Conservation (phyloP, 2,888 invertebrate species). For the Brachyopa scutellaris region DNA sequence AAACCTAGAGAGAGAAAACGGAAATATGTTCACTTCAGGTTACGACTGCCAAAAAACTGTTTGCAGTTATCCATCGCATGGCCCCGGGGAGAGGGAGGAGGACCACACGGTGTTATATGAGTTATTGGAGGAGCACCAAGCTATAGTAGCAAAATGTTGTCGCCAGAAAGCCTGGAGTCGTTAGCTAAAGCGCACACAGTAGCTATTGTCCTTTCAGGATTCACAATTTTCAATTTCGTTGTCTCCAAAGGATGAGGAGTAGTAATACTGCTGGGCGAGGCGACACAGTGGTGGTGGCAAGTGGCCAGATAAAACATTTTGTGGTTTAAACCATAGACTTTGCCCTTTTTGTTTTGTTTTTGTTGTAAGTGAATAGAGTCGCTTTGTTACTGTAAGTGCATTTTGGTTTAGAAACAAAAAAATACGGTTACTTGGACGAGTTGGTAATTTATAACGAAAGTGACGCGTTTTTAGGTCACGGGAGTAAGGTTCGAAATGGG, state of each 20-base stretch:
- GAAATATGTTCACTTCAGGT: conserved; percentile 56
- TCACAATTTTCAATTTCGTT: conserved; percentile 64
- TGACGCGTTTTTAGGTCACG: conserved; percentile 18
- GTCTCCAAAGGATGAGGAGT: conserved; percentile 25
- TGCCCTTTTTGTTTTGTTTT: conserved; percentile 23
- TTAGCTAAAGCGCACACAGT: conserved; percentile 47
- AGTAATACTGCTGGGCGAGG: not conserved
- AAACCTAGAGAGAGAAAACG: too few species aligned
- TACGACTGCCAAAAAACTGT: conserved; percentile 54
- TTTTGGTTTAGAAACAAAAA: too few species aligned
- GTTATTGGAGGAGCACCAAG: conserved; percentile 32
- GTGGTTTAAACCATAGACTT: conserved; percentile 53
- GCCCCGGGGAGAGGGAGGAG: not conserved
- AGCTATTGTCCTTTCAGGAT: conserved; percentile 53
- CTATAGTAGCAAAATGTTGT: conserved; percentile 36
- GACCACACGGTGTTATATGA: conserved; percentile 11
- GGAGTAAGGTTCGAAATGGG: too few species aligned
- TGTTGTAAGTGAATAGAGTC: conserved; percentile 28
- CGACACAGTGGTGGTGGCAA: conserved; percentile 33
- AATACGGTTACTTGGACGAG: not conserved
- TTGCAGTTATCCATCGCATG: conserved; percentile 14
- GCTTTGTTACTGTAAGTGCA: conserved; percentile 8
- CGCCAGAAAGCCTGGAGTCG: conserved; percentile 71
- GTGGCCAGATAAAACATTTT: conserved; percentile 62
- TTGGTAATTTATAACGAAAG: conserved; percentile 9